Conservation (phyloP, 2,888 invertebrate genomes). For the Tanytarsus gracilentus region DNA sequence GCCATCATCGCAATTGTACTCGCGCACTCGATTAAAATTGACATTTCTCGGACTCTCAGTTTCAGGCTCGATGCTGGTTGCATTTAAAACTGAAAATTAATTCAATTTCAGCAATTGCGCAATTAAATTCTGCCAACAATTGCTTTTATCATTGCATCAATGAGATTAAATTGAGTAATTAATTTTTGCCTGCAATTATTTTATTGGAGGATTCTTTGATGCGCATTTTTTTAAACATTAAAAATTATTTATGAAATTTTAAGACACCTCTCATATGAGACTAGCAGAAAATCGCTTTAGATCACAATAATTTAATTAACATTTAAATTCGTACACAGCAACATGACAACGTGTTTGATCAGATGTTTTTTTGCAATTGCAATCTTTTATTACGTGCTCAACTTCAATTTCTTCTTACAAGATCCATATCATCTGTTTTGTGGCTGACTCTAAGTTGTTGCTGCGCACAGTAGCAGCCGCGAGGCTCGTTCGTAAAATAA, state of each 20-base stretch:
- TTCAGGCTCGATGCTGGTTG: no score
- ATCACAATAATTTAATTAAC: constrained; percentile 10
- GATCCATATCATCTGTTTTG: constrained; percentile 2
- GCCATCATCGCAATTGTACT: background rate
- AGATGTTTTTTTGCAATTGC: background rate
- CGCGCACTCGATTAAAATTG: constrained; percentile 26
- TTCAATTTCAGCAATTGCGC: no score
- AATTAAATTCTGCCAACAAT: no score
- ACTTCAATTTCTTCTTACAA: constrained; percentile 11
- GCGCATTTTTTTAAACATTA: background rate
- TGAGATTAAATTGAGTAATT: no score
- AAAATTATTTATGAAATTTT: background rate
- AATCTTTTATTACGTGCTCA: background rate
- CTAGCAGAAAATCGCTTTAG: no score
- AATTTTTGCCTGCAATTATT: no score
- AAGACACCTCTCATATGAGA: no score
- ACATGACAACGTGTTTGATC: constrained; percentile 12
- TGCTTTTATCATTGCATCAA: no score
- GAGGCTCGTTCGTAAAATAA: background rate
- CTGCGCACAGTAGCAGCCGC: constrained; percentile 9
- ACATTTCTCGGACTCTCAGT: background rate
- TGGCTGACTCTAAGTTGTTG: background rate
- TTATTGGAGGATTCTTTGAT: background rate
- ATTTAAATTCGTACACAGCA: background rate
- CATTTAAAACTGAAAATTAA: no score